Evolutionary conservation across 2,888 invertebrate genomes (phyloP).

Genomic region (Aphidoletes aphidimyza): DNA sequence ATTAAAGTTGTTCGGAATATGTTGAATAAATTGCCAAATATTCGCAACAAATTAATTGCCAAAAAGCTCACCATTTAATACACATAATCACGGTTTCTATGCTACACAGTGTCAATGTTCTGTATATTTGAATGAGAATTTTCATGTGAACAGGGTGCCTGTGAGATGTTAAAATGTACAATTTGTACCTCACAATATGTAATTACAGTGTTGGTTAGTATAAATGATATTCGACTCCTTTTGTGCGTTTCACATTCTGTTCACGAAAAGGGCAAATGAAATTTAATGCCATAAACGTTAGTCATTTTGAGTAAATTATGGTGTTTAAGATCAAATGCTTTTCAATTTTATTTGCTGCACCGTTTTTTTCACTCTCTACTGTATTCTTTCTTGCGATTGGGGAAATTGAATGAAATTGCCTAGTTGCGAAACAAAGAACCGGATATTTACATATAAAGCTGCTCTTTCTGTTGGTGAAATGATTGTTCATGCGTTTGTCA

Average conservation of each 20-base stretch:
- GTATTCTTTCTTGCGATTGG: no score
- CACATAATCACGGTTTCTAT: no score
- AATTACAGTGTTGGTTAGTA: background rate
- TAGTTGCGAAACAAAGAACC: slow-evolving; percentile 6
- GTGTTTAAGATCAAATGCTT: slow-evolving; percentile 40
- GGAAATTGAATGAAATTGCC: background rate
- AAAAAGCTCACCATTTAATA: background rate
- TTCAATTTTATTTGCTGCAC: slow-evolving; percentile 7
- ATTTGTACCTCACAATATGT: no score
- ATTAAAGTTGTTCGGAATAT: background rate
- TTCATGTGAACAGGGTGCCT: background rate
- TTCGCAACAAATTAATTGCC: background rate
- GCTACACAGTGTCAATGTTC: background rate
- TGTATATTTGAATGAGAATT: background rate
- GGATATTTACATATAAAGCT: slow-evolving; percentile 18
- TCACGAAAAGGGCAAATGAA: background rate
- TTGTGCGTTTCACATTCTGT: background rate
- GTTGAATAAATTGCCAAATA: background rate
- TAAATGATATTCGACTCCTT: slow-evolving; percentile 10
- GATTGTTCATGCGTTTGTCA: background rate
- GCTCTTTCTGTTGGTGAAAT: background rate
- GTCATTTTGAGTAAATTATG: slow-evolving; percentile 23
- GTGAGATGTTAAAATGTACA: no score
- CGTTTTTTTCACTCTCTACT: background rate
- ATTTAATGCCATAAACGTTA: slow-evolving; percentile 45